Evolutionary conservation across 2,113 vertebrate species (phyloP).

Genomic region (Stigmatopora argus): DNA sequence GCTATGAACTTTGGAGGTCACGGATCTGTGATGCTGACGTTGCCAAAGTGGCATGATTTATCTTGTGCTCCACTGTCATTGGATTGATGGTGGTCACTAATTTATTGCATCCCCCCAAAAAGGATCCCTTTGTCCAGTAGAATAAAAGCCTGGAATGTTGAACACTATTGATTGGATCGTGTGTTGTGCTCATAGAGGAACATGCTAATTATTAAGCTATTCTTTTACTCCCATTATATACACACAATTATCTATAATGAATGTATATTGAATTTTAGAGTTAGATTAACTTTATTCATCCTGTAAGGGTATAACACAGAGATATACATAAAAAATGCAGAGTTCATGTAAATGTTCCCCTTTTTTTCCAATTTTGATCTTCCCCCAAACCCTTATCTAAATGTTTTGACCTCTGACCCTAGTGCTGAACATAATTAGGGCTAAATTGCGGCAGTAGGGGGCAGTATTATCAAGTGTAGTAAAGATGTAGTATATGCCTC

Average conservation of each 20-base stretch:
- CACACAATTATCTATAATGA: neutral
- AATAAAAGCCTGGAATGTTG: conserved; percentile 66
- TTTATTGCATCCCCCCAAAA: conserved; percentile 58
- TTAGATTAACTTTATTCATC: too few species aligned
- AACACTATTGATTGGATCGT: conserved; percentile 59
- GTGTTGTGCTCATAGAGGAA: conserved; percentile 44
- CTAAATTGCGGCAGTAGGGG: conserved; percentile 29
- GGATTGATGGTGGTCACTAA: conserved; percentile 53
- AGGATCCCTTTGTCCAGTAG: conserved; percentile 51
- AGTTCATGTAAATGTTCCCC: neutral
- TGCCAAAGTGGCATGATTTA: conserved; percentile 31
- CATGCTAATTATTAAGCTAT: conserved; percentile 61
- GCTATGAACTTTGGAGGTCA: conserved; percentile 33
- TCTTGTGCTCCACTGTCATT: conserved; percentile 51
- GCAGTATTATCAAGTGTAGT: conserved; percentile 31
- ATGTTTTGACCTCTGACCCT: conserved; percentile 1
- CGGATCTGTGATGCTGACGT: conserved; percentile 25
- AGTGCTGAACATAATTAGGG: neutral
- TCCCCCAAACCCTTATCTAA: neutral
- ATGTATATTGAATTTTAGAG: neutral
- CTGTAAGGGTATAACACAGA: too few species aligned
- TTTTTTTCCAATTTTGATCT: neutral
- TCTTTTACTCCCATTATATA: neutral
- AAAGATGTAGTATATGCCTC: neutral
- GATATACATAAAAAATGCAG: too few species aligned